A percentile compares a stretch with the other conserved stretches of the same genome.
These are phyloP conservation scores for Drosophila guanche DNA, from an alignment of 1,140 invertebrate species.

Conservation along the genomic window DNA sequence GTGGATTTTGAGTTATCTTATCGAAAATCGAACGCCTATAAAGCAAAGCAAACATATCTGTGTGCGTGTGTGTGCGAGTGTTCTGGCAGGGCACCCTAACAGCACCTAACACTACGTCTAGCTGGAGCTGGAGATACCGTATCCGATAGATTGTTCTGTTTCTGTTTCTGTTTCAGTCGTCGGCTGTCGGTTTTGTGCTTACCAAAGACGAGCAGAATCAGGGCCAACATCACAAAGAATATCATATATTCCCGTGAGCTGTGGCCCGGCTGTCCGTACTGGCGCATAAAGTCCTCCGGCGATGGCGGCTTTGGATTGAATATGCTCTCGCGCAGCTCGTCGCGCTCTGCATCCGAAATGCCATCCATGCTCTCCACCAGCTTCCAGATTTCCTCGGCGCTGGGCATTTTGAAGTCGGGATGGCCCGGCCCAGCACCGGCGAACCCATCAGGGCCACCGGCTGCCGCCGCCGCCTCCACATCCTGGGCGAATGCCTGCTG, in stretches of 20 bases:
- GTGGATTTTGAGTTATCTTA: conserved; percentile 67
- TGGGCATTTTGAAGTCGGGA: conserved; percentile 83
- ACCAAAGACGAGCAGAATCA: conserved; percentile 79
- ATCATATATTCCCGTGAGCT: conserved; percentile 72
- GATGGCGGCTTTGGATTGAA: conserved; percentile 76
- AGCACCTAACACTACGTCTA: conserved; percentile 12
- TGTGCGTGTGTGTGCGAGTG: conserved; percentile 27
- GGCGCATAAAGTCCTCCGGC: conserved; percentile 71
- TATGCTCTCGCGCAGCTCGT: conserved; percentile 84
- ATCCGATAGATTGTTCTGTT: conserved; percentile 19
- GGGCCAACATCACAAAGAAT: conserved; percentile 76
- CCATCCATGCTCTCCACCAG: conserved; percentile 85
- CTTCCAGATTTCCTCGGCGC: conserved; percentile 85
- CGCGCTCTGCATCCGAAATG: conserved; percentile 85
- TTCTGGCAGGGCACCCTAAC: conserved; percentile 43
- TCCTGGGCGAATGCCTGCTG: conserved; percentile 79
- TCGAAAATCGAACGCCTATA: conserved; percentile 73
- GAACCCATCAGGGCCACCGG: conserved; percentile 64
- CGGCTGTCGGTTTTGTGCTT: conserved; percentile 44
- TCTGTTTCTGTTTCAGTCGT: conserved; percentile 3
- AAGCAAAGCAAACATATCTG: conserved; percentile 40
- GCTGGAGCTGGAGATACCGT: conserved; percentile 6
- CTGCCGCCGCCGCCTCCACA: conserved; percentile 68
- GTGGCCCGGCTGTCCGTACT: conserved; percentile 58
- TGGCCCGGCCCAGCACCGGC: conserved; percentile 39